Evolutionary conservation across 2,888 invertebrate species (phyloP), one percentile per base, ranked within the genome.

Genomic region (Acanthoscelides obtectus): DNA sequence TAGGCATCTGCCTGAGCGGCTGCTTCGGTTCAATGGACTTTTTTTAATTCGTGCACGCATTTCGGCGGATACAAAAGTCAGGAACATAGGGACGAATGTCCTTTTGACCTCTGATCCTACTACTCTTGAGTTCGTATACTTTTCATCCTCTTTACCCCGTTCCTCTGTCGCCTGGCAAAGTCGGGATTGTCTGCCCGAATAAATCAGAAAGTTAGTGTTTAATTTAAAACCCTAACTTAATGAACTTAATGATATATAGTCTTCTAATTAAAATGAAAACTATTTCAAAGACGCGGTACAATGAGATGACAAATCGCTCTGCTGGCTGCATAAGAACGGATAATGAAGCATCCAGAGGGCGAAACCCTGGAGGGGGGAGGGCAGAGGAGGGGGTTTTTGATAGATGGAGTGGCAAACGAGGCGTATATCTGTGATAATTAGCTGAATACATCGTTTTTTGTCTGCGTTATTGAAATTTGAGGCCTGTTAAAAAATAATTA

Each of bases 261-360:
- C 68, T 17, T 69, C 74, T 75, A 74, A 75, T 75, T 75, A 75
- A 75, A 75, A 74, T 72, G 70, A 72, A 72, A 73, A 73, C 75
- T 75, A 75, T 72, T 72, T 72, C 71, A 66, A 69, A 72, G 73
- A 72, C 69, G 70, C 20, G 22, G 22, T 20, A 66, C 66, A 66
- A 66, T 66, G 20, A 6, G 20, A 66, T 66, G 66, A 66, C 66
- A 66, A 66, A 66, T 66, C 21, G 66, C 20, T 20, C 19, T 12
- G 19, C 12, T 12, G 66, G 66, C 45, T 45, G 45, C 45, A 45
- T 45, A 45, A 45, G 45, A 45, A 45, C 45, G 45, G 45, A 12
- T 45, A 45, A 45, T 45, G 45, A 45, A 45, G 45, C 45, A 45
- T 45, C 12, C 12, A 6, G 45, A 45, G 45, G 45, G 45, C 12